Percentiles rank a stretch among this genome's conserved stretches.
phyloP scores from a whole-genome alignment of 2,113 vertebrate species.

The Anoplopoma fimbria region DNA sequence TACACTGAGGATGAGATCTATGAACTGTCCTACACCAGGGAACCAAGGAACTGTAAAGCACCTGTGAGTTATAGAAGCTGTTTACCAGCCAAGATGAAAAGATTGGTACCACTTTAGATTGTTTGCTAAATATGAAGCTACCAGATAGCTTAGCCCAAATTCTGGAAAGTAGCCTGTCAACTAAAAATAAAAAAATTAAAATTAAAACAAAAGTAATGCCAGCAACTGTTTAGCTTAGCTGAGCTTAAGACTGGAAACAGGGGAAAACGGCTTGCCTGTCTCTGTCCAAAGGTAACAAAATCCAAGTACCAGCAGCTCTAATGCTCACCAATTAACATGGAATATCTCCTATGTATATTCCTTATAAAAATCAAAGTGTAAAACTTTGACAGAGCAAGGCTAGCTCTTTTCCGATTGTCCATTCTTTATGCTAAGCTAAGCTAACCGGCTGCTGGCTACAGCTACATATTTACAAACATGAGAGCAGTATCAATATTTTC shows the following conservation, averaged over 20 bases:
- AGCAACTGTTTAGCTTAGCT: background rate
- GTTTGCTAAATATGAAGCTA: background rate
- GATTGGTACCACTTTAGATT: background rate
- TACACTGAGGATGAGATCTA: slow-evolving; percentile 98
- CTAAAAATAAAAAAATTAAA: background rate
- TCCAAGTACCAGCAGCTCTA: background rate
- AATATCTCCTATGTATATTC: background rate
- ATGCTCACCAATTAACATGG: background rate
- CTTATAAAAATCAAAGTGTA: background rate
- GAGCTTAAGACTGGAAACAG: background rate
- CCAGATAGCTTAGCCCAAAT: background rate
- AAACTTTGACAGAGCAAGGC: background rate
- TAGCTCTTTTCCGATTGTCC: background rate
- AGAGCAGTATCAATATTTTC: background rate
- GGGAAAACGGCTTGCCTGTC: background rate
- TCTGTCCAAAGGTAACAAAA: background rate
- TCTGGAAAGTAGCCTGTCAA: background rate
- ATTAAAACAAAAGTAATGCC: background rate
- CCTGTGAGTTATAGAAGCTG: slow-evolving; percentile 84
- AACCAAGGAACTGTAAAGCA: slow-evolving; percentile 91
- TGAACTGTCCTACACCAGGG: slow-evolving; percentile 94
- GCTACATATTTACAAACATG: background rate
- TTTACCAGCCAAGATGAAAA: background rate
- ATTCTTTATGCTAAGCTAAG: background rate
- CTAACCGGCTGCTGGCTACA: background rate